Evolutionary conservation across 2,888 invertebrate genomes (phyloP).

Genomic region (Andrena flavipes): DNA sequence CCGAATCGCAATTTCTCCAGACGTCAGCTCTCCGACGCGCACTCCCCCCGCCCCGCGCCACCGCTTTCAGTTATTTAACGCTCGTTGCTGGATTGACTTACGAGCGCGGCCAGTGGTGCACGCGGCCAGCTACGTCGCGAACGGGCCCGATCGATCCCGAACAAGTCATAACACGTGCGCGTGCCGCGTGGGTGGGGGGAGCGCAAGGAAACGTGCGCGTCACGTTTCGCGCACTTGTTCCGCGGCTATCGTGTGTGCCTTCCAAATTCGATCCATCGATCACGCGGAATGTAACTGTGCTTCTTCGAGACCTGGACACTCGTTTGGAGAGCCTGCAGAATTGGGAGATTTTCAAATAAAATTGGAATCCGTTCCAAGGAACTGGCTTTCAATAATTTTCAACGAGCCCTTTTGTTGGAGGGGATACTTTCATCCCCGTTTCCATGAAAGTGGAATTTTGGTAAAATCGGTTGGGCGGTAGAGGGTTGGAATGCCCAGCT

Average conservation of each 20-base stretch:
- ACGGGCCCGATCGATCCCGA: conserved; percentile 58
- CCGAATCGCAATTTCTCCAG: conserved; percentile 47
- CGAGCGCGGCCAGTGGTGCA: conserved; percentile 23
- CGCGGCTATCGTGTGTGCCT: conserved; percentile 36
- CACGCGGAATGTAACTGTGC: neutral
- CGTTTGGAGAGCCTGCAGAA: neutral
- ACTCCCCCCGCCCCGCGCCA: neutral
- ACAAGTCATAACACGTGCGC: conserved; percentile 41
- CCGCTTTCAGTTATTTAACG: conserved; percentile 47
- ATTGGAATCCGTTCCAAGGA: too few relatives aligned
- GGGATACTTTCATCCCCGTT: neutral
- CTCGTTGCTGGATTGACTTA: conserved; percentile 60
- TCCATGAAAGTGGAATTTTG: neutral
- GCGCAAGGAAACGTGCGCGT: conserved; percentile 34
- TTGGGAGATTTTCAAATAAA: too few relatives aligned
- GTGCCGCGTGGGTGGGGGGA: conserved; percentile 16
- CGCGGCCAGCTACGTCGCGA: conserved; percentile 31
- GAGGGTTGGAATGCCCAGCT: neutral
- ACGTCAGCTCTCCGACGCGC: conserved; percentile 26
- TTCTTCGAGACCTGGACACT: neutral
- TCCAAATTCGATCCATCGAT: conserved; percentile 28
- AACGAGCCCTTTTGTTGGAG: neutral
- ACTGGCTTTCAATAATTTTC: too few relatives aligned
- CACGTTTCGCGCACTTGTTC: conserved; percentile 33
- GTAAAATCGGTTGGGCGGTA: too few relatives aligned